Conservation (phyloP, 1,140 invertebrate genomes). For the Lepidurus apus region DNA sequence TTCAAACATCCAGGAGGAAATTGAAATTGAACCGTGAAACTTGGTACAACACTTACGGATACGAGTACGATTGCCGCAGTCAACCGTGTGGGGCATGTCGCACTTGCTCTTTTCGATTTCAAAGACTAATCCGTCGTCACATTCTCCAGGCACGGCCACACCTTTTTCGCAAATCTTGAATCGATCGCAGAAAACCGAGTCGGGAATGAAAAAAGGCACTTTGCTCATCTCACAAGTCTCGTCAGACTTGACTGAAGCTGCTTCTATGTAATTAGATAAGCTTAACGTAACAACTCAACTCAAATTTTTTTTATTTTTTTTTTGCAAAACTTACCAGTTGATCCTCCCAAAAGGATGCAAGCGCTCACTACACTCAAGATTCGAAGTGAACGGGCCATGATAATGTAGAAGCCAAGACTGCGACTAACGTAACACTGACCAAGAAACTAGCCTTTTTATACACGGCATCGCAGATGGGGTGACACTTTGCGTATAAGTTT, state of each 20-base stretch:
- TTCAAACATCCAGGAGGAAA: neutral
- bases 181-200: constrained; percentile 10
- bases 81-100: constrained; percentile 45
- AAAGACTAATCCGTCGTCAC: constrained; percentile 47
- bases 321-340: neutral
- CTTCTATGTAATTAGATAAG: neutral
- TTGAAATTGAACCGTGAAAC: constrained; percentile 20
- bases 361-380: neutral
- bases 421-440: constrained; percentile 1
- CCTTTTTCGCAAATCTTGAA: constrained; percentile 10
- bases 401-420: neutral
- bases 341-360: neutral
- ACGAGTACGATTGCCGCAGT: constrained; percentile 41
- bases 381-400: neutral
- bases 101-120: constrained; percentile 41
- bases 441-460: neutral
- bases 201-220: constrained; percentile 10
- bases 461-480: neutral
- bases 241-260: constrained; percentile 6
- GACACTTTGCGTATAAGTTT: neutral
- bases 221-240: neutral
- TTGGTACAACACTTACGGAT: constrained; percentile 43
- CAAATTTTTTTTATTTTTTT: neutral
- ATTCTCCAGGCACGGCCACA: constrained; percentile 36
- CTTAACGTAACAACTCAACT: constrained; percentile 12